Percentiles rank a stretch among this genome's conserved stretches.
Evolutionary conservation across 2,888 invertebrate species (phyloP).

Genomic region (Xestia ashworthii): DNA sequence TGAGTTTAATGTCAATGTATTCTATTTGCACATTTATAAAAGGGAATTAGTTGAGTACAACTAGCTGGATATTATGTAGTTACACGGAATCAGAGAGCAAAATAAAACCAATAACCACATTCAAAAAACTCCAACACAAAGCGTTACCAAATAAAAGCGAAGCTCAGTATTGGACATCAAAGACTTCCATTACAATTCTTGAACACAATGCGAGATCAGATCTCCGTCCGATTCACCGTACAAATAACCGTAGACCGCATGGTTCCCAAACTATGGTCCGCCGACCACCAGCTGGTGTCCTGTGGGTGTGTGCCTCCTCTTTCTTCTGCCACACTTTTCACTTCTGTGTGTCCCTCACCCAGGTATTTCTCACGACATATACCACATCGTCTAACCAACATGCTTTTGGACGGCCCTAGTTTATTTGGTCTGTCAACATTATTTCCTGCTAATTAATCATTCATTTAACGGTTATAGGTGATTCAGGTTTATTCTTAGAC

Average conservation of each 20-base stretch:
- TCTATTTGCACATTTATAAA: neutral
- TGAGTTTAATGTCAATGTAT: no score
- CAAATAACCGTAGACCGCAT: slow-evolving; percentile 35
- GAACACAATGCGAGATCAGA: slow-evolving; percentile 45
- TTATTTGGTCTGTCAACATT: neutral
- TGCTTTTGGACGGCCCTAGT: neutral
- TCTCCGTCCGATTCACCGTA: slow-evolving; percentile 22
- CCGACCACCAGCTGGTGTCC: neutral
- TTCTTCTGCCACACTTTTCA: neutral
- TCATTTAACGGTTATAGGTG: no score
- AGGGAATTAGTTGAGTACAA: neutral
- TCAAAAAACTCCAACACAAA: neutral
- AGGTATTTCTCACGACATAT: neutral
- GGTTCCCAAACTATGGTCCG: neutral
- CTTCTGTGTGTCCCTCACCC: neutral
- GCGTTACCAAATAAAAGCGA: slow-evolving; percentile 19
- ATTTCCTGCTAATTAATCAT: no score
- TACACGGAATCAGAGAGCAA: neutral
- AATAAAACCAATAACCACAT: neutral
- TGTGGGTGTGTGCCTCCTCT: neutral
- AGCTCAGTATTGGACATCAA: slow-evolving; percentile 26
- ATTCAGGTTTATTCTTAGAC: neutral
- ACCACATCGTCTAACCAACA: neutral
- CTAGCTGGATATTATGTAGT: neutral
- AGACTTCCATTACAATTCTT: slow-evolving; percentile 44